Evolutionary conservation across 2,797 vertebrate genomes (phyloP), one percentile per base, ranked within the genome.

Genomic region (Perodicticus potto): DNA sequence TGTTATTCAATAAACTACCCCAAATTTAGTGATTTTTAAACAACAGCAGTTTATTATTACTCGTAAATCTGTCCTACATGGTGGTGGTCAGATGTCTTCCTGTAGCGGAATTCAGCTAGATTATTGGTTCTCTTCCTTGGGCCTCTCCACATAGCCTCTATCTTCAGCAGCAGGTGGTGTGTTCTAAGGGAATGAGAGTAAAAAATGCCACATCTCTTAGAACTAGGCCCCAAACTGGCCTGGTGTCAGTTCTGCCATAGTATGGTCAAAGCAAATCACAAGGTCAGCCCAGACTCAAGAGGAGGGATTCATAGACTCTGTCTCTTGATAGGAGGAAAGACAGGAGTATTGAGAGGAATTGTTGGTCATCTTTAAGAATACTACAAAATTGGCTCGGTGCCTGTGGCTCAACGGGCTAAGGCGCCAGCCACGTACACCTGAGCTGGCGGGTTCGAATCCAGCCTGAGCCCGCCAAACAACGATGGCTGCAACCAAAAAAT

Each of bases 21-120:
- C 45, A 80, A 78, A 67, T 81, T 25, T 53, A 34, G 57, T 49
- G 57, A 9, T 81, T 90, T 90, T 90, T 43, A 93, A 74, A 81
- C 22, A 59, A 37, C 0, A 81, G 40, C 57, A 69, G 14, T 74
- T 89, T 84, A 74, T 80, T 85, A 27, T 85, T 80, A 22, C 67
- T 84, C 9, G 65, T 23, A 61, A 25, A 40, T 82, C 25, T 91
- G 55, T 25, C 32, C 19, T 29, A 45, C 1, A 7, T 83, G 53
- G n/a, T 86, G 1, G 67, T 86, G 27, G 32, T 63, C 53, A 10
- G 49, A 34, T 34, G 61, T 1, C 32, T 32, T 63, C 37, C 9
- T 19, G 70, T 5, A 40, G 55, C 73, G 65, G 43, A 37, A 40
- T 45, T 91, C 63, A 78, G 34, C 23, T 72, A 57, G 25, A 7